Evolutionary conservation across 2,888 invertebrate genomes (phyloP).

Genomic region (Ecliptopera silaceata): DNA sequence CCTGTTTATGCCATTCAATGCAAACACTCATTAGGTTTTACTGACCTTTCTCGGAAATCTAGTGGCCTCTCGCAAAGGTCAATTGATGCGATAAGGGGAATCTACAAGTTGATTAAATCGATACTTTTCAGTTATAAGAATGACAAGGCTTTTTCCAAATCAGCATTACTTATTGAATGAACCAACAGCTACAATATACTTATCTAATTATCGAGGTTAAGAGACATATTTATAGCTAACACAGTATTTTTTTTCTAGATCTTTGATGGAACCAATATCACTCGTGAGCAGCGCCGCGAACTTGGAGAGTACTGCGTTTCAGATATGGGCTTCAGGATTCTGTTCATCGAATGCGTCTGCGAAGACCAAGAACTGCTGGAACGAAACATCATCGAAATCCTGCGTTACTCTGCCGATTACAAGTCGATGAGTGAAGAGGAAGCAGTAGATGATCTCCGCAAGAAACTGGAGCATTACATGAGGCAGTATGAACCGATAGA

Average conservation of each 20-base stretch:
- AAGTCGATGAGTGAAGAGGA: conserved; percentile 89
- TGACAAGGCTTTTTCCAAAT: neutral
- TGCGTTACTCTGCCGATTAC: conserved; percentile 94
- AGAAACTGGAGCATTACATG: conserved; percentile 93
- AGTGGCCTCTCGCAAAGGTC: conserved; percentile 4
- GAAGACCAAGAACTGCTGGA: conserved; percentile 85
- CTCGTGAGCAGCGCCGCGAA: conserved; percentile 89
- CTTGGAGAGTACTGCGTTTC: conserved; percentile 88
- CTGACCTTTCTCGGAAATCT: conserved; percentile 24
- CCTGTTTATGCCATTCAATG: conserved; percentile 25
- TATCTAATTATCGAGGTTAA: no score
- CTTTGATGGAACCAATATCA: conserved; percentile 96
- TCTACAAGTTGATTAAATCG: neutral
- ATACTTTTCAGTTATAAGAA: no score
- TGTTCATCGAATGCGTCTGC: conserved; percentile 96
- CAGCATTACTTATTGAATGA: neutral
- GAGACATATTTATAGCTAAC: no score
- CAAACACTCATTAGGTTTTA: conserved; percentile 2
- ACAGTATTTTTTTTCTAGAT: conserved; percentile 88
- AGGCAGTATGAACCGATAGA: conserved; percentile 91
- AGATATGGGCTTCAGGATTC: conserved; percentile 90
- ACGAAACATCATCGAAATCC: conserved; percentile 86
- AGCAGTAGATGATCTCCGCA: conserved; percentile 91
- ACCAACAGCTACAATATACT: no score
- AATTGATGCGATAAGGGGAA: neutral